Base-by-base conservation (phyloP, 2,888 invertebrate species). In the Polyommatus icarus region DNA sequence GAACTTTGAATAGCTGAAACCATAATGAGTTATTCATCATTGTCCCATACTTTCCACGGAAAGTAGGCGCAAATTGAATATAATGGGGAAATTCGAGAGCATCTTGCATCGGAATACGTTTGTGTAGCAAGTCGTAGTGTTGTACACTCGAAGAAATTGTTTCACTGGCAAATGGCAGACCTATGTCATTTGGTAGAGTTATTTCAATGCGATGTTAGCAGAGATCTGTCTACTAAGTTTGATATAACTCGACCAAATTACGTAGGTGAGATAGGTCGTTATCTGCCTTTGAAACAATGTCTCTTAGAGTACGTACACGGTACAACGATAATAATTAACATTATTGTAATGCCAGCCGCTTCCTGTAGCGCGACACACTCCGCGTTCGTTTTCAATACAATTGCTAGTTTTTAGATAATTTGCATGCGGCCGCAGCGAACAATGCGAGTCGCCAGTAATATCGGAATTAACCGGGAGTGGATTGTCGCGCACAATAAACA, bases 381-480 rank as follows among this genome's bases (percentile, higher is more conserved):
- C 86, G 85, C 87, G 88, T 85, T 86, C 83, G 85, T 87, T 88
- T 90, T 89, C 88, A 87, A 86, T 90, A 91, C 90, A 91, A 90
- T 91, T 85, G 89, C 83, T 85, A 87, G 89, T 91, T 92, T 93
- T 92, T 89, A 89, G 87, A 87, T 86, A 88, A 92, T 90, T 90
- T 91, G 89, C 91, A 92, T 90, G 85, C 87, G 82, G 82, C 84
- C 84, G 80, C 82, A 40, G 50, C 84, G 87, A 89, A 92, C 92
- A 93, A 92, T 91, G 87, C 87, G 80, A 85, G 67, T 67, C 88
- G 88, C 87, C 86, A 88, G 87, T 91, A 90, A 91, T 91, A 92
- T 90, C 91, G 85, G 92, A 91, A 92, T 92, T 91, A 93, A 90
- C 91, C 92, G 91, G 92, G 89, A 91, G 90, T 86, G 92, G 90